Conservation (phyloP, 2,113 vertebrate genomes). For the Gnathochromis pfefferi region DNA sequence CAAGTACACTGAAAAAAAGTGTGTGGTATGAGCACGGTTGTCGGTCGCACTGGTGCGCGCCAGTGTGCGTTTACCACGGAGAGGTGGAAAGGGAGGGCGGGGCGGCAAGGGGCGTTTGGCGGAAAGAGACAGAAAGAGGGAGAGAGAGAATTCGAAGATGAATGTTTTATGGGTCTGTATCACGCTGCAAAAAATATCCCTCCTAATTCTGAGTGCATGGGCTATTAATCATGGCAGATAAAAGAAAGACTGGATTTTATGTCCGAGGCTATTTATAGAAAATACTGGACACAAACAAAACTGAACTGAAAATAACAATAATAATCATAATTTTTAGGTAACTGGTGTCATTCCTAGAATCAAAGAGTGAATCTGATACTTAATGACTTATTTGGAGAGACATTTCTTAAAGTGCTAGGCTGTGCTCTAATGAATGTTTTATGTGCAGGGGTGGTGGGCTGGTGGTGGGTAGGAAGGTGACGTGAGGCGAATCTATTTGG, state of each 20-base stretch:
- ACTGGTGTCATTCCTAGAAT: background rate
- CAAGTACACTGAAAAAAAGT: slow-evolving; percentile 31
- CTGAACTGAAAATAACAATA: background rate
- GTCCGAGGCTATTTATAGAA: background rate
- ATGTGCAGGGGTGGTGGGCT: slow-evolving; percentile 81
- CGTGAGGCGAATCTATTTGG: slow-evolving; percentile 82
- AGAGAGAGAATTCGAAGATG: slow-evolving; percentile 52
- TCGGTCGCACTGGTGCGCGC: slow-evolving; percentile 47
- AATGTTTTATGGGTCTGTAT: slow-evolving; percentile 70
- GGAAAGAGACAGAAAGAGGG: slow-evolving; percentile 13
- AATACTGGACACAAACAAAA: background rate
- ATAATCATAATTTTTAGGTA: background rate
- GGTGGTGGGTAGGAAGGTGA: slow-evolving; percentile 75
- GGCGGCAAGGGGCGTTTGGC: slow-evolving; percentile 38
- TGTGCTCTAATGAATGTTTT: slow-evolving; percentile 84
- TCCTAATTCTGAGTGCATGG: background rate
- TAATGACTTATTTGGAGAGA: slow-evolving; percentile 19
- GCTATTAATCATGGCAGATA: background rate
- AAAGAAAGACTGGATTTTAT: background rate
- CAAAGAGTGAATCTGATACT: background rate
- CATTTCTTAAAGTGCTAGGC: slow-evolving; percentile 51
- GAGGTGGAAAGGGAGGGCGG: slow-evolving; percentile 44
- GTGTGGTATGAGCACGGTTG: slow-evolving; percentile 34
- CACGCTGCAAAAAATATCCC: slow-evolving; percentile 41
- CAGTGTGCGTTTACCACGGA: slow-evolving; percentile 32